phyloP scores from a whole-genome alignment of 2,888 invertebrate genomes.

The Dendrolimus pini region DNA sequence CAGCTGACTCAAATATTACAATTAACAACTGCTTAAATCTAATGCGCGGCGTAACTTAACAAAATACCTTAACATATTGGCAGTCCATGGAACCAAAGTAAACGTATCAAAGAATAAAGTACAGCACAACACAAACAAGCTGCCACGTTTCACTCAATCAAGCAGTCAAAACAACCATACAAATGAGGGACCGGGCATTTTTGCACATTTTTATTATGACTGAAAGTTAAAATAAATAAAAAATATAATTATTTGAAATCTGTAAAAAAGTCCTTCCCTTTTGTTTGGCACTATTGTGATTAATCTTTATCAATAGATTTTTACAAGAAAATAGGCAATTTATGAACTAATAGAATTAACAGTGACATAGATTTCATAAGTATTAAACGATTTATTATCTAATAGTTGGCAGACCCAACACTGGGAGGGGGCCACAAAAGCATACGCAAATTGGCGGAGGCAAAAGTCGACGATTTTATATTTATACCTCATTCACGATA shows the following conservation, averaged over 20 bases:
- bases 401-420: too few relatives aligned
- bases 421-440: too few relatives aligned
- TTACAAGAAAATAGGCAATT: not conserved
- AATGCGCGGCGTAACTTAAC: slow-evolving; percentile 58
- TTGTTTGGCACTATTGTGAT: too few relatives aligned
- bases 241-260: slow-evolving; percentile 32
- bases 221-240: slow-evolving; percentile 28
- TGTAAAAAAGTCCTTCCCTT: slow-evolving; percentile 8
- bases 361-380: too few relatives aligned
- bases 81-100: slow-evolving; percentile 59
- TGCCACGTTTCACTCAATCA: too few relatives aligned
- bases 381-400: too few relatives aligned
- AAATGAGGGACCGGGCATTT: slow-evolving; percentile 7
- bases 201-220: too few relatives aligned
- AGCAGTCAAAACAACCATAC: too few relatives aligned
- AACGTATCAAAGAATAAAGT: slow-evolving; percentile 45
- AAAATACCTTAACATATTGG: slow-evolving; percentile 60
- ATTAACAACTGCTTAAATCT: slow-evolving; percentile 62
- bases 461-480: too few relatives aligned
- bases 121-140: slow-evolving; percentile 11
- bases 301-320: too few relatives aligned
- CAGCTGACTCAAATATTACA: slow-evolving; percentile 46
- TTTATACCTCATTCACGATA: too few relatives aligned
- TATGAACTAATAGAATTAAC: slow-evolving; percentile 15
- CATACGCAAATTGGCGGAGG: too few relatives aligned